phyloP scores from a whole-genome alignment of 2,888 invertebrate species.

The Flexamia atlantica region DNA sequence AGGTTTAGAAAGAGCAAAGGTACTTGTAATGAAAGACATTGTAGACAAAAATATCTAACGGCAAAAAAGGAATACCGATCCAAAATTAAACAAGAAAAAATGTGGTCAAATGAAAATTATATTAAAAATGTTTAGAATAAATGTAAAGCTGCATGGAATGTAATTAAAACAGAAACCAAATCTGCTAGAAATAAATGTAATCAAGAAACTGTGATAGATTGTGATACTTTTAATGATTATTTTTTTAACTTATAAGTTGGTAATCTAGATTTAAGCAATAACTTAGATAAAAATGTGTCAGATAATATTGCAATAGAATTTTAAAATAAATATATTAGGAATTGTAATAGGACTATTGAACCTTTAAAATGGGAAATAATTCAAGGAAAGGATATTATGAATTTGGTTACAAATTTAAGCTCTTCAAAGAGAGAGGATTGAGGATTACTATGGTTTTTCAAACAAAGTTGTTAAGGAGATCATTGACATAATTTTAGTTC shows the following conservation, averaged over 20 bases:
- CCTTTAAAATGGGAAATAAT: neutral
- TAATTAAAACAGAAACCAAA: conserved; percentile 28
- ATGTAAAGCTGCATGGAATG: conserved; percentile 23
- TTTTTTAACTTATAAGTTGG: conserved; percentile 13
- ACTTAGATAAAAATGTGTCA: neutral
- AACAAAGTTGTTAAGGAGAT: conserved; percentile 36
- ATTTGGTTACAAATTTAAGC: neutral
- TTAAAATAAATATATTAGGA: neutral
- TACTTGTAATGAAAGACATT: neutral
- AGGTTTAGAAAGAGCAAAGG: neutral
- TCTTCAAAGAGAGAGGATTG: conserved; percentile 44
- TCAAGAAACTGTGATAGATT: conserved; percentile 18
- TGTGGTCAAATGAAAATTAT: neutral
- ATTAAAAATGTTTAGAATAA: conserved; percentile 28
- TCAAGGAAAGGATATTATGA: neutral
- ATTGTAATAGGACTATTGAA: neutral
- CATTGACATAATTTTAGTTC: conserved; percentile 20
- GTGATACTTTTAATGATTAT: conserved; percentile 21
- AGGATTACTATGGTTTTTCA: conserved; percentile 44
- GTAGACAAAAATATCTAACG: neutral
- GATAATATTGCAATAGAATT: neutral
- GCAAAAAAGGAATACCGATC: conserved; percentile 6
- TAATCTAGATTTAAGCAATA: neutral
- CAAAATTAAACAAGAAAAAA: conserved; percentile 27
- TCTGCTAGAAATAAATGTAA: neutral